Evolutionary conservation across 2,113 vertebrate species (phyloP).

Genomic region (Polypterus senegalus): DNA sequence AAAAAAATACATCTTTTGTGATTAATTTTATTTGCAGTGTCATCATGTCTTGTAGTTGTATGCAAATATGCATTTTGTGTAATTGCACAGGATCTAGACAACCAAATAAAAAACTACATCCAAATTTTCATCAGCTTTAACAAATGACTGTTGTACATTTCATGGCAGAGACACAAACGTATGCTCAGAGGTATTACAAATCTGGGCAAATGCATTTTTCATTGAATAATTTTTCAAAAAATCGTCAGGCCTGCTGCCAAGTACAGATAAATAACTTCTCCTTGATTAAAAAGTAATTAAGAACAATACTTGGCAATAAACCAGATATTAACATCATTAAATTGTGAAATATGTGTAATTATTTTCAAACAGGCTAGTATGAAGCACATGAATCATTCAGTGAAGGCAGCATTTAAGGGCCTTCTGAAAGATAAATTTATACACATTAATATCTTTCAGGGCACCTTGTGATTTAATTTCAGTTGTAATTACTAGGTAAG

Average conservation of each 20-base stretch:
- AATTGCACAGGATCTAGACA: no score
- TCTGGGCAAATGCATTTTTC: no score
- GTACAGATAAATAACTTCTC: slow-evolving; percentile 24
- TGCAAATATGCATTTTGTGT: no score
- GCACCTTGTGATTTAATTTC: slow-evolving; percentile 34
- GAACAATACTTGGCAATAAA: slow-evolving; percentile 40
- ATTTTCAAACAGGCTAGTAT: slow-evolving; percentile 29
- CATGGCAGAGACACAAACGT: no score
- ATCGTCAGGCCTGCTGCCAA: neutral
- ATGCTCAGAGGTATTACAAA: no score
- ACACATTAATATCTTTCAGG: slow-evolving; percentile 37
- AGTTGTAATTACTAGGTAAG: slow-evolving; percentile 29
- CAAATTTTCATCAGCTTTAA: no score
- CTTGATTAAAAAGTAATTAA: slow-evolving; percentile 41
- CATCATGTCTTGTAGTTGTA: no score
- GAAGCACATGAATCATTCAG: slow-evolving; percentile 20
- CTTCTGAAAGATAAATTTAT: slow-evolving; percentile 37
- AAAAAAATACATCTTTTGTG: no score
- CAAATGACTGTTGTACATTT: no score
- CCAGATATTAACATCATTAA: slow-evolving; percentile 38
- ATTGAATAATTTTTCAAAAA: slow-evolving; percentile 12
- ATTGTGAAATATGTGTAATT: slow-evolving; percentile 34
- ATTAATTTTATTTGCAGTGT: no score
- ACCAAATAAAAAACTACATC: no score
- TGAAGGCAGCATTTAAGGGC: slow-evolving; percentile 17